Percentiles rank a stretch among this genome's conserved stretches.
phyloP scores from a whole-genome alignment of 1,140 invertebrate species.

The Propsilocerus akamusi region DNA sequence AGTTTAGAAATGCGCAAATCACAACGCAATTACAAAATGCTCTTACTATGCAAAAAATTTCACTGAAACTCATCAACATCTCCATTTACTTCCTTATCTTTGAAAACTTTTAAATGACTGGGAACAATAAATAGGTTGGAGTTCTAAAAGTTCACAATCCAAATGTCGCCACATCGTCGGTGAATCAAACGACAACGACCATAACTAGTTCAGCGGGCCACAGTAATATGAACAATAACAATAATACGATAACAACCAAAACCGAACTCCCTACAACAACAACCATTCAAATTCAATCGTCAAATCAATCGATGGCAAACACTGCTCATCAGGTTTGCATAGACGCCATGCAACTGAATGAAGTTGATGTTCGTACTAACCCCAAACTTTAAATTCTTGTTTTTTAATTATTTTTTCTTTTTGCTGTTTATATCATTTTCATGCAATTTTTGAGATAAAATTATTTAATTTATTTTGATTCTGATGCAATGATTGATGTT shows the following conservation, averaged over 20 bases:
- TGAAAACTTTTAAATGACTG: too few species aligned
- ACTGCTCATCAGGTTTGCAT: constrained; percentile 49
- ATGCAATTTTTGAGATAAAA: constrained; percentile 6
- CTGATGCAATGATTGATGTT: constrained; percentile 7
- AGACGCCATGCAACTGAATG: constrained; percentile 40
- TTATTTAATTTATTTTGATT: constrained; percentile 10
- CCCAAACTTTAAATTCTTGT: constrained; percentile 5
- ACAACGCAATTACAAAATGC: too few species aligned
- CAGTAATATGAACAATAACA: constrained; percentile 14
- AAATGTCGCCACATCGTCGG: constrained; percentile 28
- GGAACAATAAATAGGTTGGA: constrained; percentile 32
- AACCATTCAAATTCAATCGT: constrained; percentile 29
- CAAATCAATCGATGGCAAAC: constrained; percentile 32
- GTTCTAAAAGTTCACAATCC: constrained; percentile 36
- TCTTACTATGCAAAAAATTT: too few species aligned
- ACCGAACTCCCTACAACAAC: constrained; percentile 15
- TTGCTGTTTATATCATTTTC: constrained; percentile 9
- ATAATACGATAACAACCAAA: constrained; percentile 21
- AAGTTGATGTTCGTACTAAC: constrained; percentile 43
- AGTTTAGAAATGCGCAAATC: constrained; percentile 11
- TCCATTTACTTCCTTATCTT: too few species aligned
- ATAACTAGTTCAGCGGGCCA: background rate
- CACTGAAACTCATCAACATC: too few species aligned
- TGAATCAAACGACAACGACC: constrained; percentile 23
- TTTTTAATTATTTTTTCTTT: constrained; percentile 7